Conservation (phyloP, 2,797 vertebrate genomes). For the Rallus crepitans region DNA sequence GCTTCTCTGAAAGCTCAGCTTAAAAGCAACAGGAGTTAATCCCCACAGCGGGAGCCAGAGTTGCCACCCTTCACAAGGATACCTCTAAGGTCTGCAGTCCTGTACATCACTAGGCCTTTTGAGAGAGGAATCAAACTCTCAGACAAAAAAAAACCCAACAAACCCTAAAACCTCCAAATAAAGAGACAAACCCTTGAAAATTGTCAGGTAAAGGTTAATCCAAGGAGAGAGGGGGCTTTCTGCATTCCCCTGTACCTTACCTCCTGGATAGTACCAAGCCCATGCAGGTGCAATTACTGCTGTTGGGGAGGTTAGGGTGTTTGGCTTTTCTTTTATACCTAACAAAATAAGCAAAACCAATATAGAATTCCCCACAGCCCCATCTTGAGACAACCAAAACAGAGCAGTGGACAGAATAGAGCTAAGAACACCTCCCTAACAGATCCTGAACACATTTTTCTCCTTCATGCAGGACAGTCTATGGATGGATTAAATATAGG, state of each 20-base stretch:
- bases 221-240: neutral
- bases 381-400: neutral
- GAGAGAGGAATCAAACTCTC: neutral
- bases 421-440: neutral
- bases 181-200: neutral
- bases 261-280: neutral
- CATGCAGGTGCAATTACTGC: neutral
- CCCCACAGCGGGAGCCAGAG: neutral
- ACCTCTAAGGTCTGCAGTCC: accelerated
- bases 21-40: neutral
- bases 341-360: neutral
- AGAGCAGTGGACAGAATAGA: neutral
- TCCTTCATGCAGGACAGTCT: neutral
- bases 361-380: neutral
- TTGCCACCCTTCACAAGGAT: neutral
- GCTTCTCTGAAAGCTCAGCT: neutral
- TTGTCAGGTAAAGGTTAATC: neutral
- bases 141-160: neutral
- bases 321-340: neutral
- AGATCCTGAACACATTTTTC: neutral
- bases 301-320: neutral
- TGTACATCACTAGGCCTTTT: accelerated
- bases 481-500: neutral
- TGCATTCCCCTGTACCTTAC: neutral
- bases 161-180: too few species aligned